phyloP scores from a whole-genome alignment of 23 tunicate species.

The Clavelina lepadiformis region DNA sequence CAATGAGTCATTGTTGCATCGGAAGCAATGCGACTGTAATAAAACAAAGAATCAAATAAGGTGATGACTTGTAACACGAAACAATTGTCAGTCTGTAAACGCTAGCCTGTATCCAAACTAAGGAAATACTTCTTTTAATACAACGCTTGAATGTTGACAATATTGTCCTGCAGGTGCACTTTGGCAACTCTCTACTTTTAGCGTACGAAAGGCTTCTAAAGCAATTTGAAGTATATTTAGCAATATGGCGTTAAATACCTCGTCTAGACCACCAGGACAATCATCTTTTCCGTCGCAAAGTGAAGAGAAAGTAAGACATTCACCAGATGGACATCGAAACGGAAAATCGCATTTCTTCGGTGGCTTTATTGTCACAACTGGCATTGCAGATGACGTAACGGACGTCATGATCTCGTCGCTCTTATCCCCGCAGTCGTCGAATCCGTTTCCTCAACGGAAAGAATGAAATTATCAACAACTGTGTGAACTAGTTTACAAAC shows the following conservation, averaged over 20 bases:
- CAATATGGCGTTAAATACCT: too few relatives aligned
- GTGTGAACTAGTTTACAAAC: too few relatives aligned
- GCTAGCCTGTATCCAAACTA: too few relatives aligned
- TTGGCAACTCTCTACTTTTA: too few relatives aligned
- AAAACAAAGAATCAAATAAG: background rate
- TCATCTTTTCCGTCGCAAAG: conserved; percentile 1
- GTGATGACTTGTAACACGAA: too few relatives aligned
- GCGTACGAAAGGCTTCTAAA: too few relatives aligned
- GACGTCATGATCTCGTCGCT: conserved; percentile 22
- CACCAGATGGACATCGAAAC: background rate
- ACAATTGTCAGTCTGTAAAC: too few relatives aligned
- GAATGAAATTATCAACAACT: background rate
- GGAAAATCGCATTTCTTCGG: conserved; percentile 4
- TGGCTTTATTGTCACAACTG: background rate
- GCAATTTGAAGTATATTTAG: too few relatives aligned
- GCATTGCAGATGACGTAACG: background rate
- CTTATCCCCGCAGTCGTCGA: conserved; percentile 35
- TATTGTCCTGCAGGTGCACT: too few relatives aligned
- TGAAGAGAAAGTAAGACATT: background rate
- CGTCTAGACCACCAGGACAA: conserved; percentile 2
- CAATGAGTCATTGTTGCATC: background rate
- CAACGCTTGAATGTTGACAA: too few relatives aligned
- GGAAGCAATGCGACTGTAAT: background rate
- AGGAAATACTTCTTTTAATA: too few relatives aligned
- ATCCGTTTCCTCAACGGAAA: conserved; percentile 10